Base-by-base conservation (phyloP, 2,888 invertebrate genomes). In the Cryptosula pallasiana region DNA sequence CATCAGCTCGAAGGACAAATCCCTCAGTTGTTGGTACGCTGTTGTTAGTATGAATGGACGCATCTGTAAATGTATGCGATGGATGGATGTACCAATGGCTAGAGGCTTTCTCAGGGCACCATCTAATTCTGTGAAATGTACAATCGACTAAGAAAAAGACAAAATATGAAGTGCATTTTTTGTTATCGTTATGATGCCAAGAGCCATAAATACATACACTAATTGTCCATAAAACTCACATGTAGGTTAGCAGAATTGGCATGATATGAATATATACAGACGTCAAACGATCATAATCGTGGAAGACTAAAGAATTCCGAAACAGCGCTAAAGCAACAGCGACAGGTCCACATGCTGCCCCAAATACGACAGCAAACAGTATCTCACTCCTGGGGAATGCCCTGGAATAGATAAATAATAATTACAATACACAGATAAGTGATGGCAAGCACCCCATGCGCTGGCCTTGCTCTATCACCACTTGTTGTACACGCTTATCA, bases 261-360 rank as follows among this genome's bases (percentile, higher is more conserved):
- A 81, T 69, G 16, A 80, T 74, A 71, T 82, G 82, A 29, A 82
- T 81, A 73, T 78, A 81, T 20, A 77, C 73, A 0, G 82, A 82
- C 0, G 81, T 81, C 32, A 81, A 78, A 75, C 80, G 79, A 72
- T 82, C 82, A 0, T 78, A 71, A 70, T 77, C 77, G 75, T 82
- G 82, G 71, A 81, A 78, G 1, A 81, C 82, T 13, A 80, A 72
- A 0, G 80, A 78, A 71, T 80, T 80, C 63, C 79, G 74, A 74
- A 78, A 80, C 1, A 78, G 72, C 1, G 78, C 72, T 73, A 79
- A 73, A 0, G 79, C 79, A 77, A 78, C 78, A 20, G 79, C 69
- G 36, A 82, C 72, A 0, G 82, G 81, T 13, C 82, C 82, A 69
- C 78, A 79, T 5, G 79, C 75, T 29, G 81, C 36, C 2, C 77